phyloP scores from a whole-genome alignment of 2,888 invertebrate genomes.

The Phyto melanocephala region DNA sequence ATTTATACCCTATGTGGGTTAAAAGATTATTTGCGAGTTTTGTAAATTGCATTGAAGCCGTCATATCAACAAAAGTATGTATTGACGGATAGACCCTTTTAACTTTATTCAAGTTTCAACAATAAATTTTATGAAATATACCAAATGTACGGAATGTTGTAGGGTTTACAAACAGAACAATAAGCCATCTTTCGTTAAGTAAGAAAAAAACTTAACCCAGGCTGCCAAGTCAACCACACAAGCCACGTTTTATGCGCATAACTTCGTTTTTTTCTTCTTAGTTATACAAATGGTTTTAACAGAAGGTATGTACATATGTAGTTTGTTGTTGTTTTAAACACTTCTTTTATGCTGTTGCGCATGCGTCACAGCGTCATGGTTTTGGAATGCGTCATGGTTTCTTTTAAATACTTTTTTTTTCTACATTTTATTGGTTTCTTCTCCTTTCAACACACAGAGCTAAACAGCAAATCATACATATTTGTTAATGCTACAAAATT shows the following conservation, averaged over 20 bases:
- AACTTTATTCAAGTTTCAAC: no score
- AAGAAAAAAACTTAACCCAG: not conserved
- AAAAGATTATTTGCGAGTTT: no score
- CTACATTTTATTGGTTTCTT: conserved; percentile 27
- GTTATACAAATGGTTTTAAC: conserved; percentile 62
- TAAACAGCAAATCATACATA: no score
- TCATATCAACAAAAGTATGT: no score
- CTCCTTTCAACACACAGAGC: not conserved
- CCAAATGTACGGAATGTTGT: no score
- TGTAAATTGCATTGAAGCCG: no score
- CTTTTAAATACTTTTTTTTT: not conserved
- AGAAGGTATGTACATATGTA: conserved; percentile 36
- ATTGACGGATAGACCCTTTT: no score
- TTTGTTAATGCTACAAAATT: not conserved
- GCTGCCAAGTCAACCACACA: not conserved
- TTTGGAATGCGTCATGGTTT: conserved; percentile 77
- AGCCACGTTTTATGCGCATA: not conserved
- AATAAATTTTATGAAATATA: no score
- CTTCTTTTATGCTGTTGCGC: conserved; percentile 61
- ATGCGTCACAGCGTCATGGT: conserved; percentile 71
- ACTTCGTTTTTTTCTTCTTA: conserved; percentile 54
- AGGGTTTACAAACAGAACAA: not conserved
- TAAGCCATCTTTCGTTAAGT: not conserved
- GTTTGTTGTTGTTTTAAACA: conserved; percentile 42
- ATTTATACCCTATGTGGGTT: no score